A percentile compares a stretch with the other conserved stretches of the same genome.
Conservation (phyloP, 1,140 invertebrate species). For the Apis dorsata region DNA sequence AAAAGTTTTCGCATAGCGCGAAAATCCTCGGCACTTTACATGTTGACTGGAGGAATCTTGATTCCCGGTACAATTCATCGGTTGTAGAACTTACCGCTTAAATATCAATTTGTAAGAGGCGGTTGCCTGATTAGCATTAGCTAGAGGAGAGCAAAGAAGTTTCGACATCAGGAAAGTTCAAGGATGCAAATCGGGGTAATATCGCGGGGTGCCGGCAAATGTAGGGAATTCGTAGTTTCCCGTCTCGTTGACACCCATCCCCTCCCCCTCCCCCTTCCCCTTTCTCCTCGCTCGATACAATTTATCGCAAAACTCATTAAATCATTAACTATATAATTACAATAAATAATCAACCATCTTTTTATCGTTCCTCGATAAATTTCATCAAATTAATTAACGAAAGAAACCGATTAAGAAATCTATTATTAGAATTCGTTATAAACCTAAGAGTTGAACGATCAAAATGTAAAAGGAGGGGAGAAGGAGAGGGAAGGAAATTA, state of each 20-base stretch:
- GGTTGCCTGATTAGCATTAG: slow-evolving; percentile 64
- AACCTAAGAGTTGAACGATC: neutral
- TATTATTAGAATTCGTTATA: neutral
- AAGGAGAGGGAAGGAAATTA: neutral
- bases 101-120: slow-evolving; percentile 67
- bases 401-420: too few relatives aligned
- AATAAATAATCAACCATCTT: too few relatives aligned
- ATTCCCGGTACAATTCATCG: slow-evolving; percentile 48
- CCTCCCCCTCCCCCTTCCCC: slow-evolving; percentile 19
- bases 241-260: slow-evolving; percentile 55
- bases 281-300: neutral
- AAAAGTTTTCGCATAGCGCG: slow-evolving; percentile 5
- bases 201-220: slow-evolving; percentile 24
- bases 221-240: slow-evolving; percentile 40
- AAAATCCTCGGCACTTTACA: slow-evolving; percentile 20
- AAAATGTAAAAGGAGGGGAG: neutral
- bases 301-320: slow-evolving; percentile 39
- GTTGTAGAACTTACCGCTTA: slow-evolving; percentile 63
- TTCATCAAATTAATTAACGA: too few relatives aligned
- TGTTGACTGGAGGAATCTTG: slow-evolving; percentile 30
- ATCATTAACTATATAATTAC: neutral
- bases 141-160: slow-evolving; percentile 59
- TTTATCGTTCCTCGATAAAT: too few relatives aligned
- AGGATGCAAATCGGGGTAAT: slow-evolving; percentile 66
- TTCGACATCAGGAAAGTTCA: slow-evolving; percentile 58